A percentile compares a stretch with the other conserved stretches of the same genome.
These are phyloP conservation scores for Cygnus olor DNA, from an alignment of 2,797 vertebrate genomes.

Conservation along the genomic window DNA sequence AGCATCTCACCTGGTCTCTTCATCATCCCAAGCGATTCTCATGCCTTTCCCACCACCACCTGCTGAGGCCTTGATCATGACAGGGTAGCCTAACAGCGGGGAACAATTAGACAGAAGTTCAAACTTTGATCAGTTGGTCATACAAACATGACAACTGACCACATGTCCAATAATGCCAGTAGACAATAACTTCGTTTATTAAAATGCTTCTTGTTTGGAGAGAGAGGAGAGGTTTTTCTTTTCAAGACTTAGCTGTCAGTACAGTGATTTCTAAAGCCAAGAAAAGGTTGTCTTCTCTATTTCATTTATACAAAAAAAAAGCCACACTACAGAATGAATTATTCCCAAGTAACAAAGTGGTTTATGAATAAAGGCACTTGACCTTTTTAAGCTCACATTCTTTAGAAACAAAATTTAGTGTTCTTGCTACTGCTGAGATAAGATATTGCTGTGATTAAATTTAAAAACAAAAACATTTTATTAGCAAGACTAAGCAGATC, in stretches of 20 bases:
- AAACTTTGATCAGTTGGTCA: constrained; percentile 92
- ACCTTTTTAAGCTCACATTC: constrained; percentile 11
- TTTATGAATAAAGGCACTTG: constrained; percentile 42
- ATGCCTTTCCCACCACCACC: constrained; percentile 94
- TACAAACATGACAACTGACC: constrained; percentile 93
- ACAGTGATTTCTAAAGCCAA: constrained; percentile 16
- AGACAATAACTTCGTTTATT: constrained; percentile 80
- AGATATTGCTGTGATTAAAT: background rate
- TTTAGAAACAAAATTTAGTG: background rate
- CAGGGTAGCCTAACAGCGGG: constrained; percentile 96
- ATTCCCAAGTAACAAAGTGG: constrained; percentile 9
- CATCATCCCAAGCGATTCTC: constrained; percentile 96
- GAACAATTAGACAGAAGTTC: constrained; percentile 92
- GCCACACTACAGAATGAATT: background rate
- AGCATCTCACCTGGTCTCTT: constrained; percentile 92
- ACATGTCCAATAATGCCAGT: constrained; percentile 86
- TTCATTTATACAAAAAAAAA: constrained; percentile 29
- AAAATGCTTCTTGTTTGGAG: constrained; percentile 69
- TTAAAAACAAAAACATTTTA: background rate
- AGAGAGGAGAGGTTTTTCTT: constrained; percentile 4
- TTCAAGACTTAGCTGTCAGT: constrained; percentile 41
- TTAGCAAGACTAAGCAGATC: background rate
- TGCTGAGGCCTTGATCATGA: constrained; percentile 99
- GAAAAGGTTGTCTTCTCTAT: constrained; percentile 45
- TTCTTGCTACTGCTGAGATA: background rate